Evolutionary conservation across 2,888 invertebrate genomes (phyloP), one percentile per base, ranked within the genome.

Genomic region (Hemicrepidius hirtus): DNA sequence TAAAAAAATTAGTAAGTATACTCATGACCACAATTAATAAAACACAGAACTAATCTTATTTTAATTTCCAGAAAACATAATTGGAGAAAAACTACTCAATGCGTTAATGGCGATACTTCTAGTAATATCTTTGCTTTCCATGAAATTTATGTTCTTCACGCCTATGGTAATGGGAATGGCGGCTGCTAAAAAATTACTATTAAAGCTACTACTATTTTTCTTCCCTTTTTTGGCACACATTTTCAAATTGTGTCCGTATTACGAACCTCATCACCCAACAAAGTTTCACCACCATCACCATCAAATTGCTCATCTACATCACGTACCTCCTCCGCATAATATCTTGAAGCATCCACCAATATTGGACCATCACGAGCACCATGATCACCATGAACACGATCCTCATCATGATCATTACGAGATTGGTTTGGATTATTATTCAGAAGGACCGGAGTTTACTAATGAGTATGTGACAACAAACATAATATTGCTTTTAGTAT

Each of bases 271-370:
- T 0, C 21, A 93, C 79, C 89, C 90, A 13, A 92, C 93, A 50
- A 94, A 95, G 82, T 93, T 89, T 81, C 95, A 95, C 84, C 95
- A 95, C 80, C 95, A 95, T 82, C 94, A 94, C 81, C 95, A 95
- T 84, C 88, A 93, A 86, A 92, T 94, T 71, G 92, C 93, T 41
- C 95, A 95, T 87, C 92, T 93, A 79, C 93, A 95, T 85, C 92
- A 92, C 75, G 89, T 92, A 7, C 41, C 60, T 5, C 76, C 78
- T 3, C 86, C 86, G 32, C 75, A 82, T 3, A n/a, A n/a, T n/a
- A 79, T 76, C 71, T 83, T 59, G n/a, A 44, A 63, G 1, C 60
- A 60, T 9, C 60, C 60, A 7, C 41, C 40, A 5, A 57, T 35
- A 13, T 1, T 20, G 1, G 32, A 53, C 28, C 50, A 53, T 44